Base-by-base conservation (phyloP, 2,113 vertebrate species). In the Brienomyrus longianalis region DNA sequence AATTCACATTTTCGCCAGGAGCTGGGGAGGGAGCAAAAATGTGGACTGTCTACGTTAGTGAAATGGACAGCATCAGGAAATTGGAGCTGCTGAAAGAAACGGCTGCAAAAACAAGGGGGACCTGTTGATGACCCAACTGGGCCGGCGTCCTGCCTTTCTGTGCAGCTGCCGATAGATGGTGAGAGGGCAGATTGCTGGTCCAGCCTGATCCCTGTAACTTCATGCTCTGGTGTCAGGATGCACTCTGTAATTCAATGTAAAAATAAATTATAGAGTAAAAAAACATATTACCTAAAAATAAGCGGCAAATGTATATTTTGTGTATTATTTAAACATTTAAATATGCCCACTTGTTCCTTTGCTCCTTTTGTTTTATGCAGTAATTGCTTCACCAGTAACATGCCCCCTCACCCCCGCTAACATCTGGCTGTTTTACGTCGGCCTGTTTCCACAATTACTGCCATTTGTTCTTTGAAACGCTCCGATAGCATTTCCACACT, bases 391-490 rank as follows among this genome's bases (percentile, higher is more conserved):
- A 21, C 19, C 85, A 90, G 66, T 62, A 27, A 66, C 59, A 27
- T 66, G 59, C 66, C 47, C 27, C n/a, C 50, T 11, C 2, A 39
- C 47, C 45, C 43, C 51, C 21, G 11, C n/a, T 50, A 35, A 51
- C 86, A 88, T 88, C 19, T 90, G 85, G 89, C 10, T 19, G 19
- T 77, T 66, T 59, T 43, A 80, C 66, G 27, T n/a, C 23, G 23
- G 87, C 89, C 85, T 83, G 66, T 31, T 90, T 23, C 45, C 85
- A 45, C 45, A 83, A 83, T 56, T 83, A 19, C 51, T 88, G 50
- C 89, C 62, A 88, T 87, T 88, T 15, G 59, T n/a, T 39, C 47
- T 88, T 80, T 88, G 86, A 80, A 83, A 80, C 87, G 56, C 31
- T 10, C 85, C 56, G 39, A 45, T 77, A 13, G 59, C 59, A 21